Conservation (phyloP, 2,797 vertebrate species). For the Synanceia verrucosa region DNA sequence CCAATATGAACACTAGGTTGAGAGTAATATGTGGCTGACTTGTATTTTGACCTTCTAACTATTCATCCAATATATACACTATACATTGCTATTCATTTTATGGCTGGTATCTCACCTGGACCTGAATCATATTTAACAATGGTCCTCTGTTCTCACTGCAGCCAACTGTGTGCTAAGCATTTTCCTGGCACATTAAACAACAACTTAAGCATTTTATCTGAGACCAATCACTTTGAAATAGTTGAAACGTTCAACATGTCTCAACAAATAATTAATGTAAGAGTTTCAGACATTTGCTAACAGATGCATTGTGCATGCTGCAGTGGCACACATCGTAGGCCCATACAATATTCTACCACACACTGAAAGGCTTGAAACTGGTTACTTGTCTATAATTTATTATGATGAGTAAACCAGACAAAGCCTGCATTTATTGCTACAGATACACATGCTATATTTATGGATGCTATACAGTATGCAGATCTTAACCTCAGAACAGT, state of each 20-base stretch:
- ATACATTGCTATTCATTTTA: constrained; percentile 13
- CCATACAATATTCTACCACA: not conserved
- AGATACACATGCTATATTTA: constrained; percentile 8
- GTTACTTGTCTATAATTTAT: constrained; percentile 4
- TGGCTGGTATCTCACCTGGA: constrained; percentile 33
- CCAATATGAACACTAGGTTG: constrained; percentile 5
- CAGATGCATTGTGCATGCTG: not conserved
- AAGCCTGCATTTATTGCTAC: constrained; percentile 4
- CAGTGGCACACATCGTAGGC: not conserved
- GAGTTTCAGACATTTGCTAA: not conserved
- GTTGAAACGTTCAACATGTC: not conserved
- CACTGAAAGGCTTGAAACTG: constrained; percentile 10
- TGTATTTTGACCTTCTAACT: constrained; percentile 49
- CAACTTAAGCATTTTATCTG: constrained; percentile 14
- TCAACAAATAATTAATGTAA: constrained; percentile 36
- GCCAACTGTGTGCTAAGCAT: constrained; percentile 18
- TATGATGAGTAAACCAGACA: constrained; percentile 43
- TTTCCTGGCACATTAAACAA: constrained; percentile 17
- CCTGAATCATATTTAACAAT: constrained; percentile 41
- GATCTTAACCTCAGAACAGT: not conserved
- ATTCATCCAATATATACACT: constrained; percentile 31
- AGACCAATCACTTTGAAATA: constrained; percentile 37
- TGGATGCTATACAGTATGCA: not conserved
- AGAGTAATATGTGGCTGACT: constrained; percentile 36
- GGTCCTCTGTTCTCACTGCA: not conserved